Conservation (phyloP, 2,888 invertebrate species). For the Chouioia cunea region DNA sequence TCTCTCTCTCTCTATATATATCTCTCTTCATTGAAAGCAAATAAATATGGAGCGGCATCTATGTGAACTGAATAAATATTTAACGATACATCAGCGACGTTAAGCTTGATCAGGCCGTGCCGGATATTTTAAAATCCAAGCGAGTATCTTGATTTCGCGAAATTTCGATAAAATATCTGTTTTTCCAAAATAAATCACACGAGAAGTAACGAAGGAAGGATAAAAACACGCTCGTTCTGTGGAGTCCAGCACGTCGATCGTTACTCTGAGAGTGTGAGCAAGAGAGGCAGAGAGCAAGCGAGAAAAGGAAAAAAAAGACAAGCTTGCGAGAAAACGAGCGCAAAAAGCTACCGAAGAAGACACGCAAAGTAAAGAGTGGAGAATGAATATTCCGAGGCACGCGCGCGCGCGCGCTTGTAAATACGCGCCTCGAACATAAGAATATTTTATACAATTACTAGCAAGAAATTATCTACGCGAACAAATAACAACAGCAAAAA, state of each 20-base stretch:
- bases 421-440: slow-evolving; percentile 62
- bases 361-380: not conserved
- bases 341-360: not conserved
- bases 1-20: too few relatives aligned
- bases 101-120: too few relatives aligned
- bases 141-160: too few relatives aligned
- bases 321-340: not conserved
- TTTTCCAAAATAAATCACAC: slow-evolving; percentile 5
- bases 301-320: slow-evolving; percentile 2
- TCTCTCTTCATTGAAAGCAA: too few relatives aligned
- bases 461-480: slow-evolving; percentile 38
- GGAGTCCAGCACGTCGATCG: slow-evolving; percentile 16
- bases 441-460: slow-evolving; percentile 67
- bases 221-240: not conserved
- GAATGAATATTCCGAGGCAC: slow-evolving; percentile 45
- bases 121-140: too few relatives aligned
- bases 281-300: slow-evolving; percentile 3
- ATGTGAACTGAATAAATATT: slow-evolving; percentile 20
- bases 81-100: too few relatives aligned
- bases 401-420: slow-evolving; percentile 52
- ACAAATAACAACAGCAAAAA: slow-evolving; percentile 10
- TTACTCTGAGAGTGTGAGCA: slow-evolving; percentile 13
- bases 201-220: not conserved
- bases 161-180: not conserved
- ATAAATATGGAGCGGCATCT: too few relatives aligned